Evolutionary conservation across 2,797 vertebrate genomes (phyloP), one percentile per base, ranked within the genome.

Genomic region (Vireo griseus): DNA sequence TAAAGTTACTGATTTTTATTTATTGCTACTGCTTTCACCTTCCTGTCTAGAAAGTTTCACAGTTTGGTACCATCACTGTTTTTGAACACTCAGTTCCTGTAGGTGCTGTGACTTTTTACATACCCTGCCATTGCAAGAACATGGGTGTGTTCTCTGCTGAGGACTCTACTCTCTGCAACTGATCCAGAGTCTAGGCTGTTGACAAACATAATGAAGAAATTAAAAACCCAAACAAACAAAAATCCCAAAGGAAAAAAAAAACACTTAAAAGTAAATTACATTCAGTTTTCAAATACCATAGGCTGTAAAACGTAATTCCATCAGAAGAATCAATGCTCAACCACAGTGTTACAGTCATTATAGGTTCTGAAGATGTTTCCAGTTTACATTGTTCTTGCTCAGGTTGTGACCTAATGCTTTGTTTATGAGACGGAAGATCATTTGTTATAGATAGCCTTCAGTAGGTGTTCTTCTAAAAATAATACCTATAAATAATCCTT

Each of bases 391-490:
- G 92, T 95, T 93, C 73, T 88, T 90, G 44, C 72, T 79, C 13
- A 9, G 77, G 75, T 88, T 48, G 4, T 44, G 73, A 84, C 89
- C 88, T 84, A 69, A 69, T 0, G 4, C 61, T 86, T 94, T 96
- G 91, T 83, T 96, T 95, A 82, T 94, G 75, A 71, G 80, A 82
- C 1, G 9, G 90, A 95, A 95, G 69, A 57, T 63, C n/a, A 42
- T 93, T 87, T 96, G 91, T 95, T 91, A 90, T 74, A 94, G 94
- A 95, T 94, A 95, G 84, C 58, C 94, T 95, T 95, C 40, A 42
- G 55, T 94, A 96, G 86, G 91, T 95, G 87, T 96, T 95, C 58
- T 84, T 95, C 89, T 75, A 93, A 96, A 96, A 97, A 96, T 91
- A 94, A 83, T 72, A 77, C 42, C 80, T 96, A 80, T 92, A 94